Conservation (phyloP, 2,797 vertebrate genomes). For the Poeciliopsis infans region DNA sequence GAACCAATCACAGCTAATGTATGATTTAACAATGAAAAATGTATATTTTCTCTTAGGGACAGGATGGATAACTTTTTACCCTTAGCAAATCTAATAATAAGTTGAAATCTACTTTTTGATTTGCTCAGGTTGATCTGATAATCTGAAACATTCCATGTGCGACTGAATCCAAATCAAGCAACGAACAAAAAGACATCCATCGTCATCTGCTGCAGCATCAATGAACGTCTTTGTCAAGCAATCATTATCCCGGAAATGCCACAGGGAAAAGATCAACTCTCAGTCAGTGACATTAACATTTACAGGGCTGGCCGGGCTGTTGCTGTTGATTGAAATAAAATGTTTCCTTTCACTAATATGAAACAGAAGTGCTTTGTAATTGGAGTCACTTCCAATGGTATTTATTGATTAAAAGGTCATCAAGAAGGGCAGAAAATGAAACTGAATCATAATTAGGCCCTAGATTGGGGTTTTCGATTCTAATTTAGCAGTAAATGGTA, state of each 20-base stretch:
- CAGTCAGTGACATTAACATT: background rate
- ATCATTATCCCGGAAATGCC: background rate
- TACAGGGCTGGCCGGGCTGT: background rate
- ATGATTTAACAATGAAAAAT: background rate
- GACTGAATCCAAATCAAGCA: background rate
- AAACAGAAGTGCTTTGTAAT: constrained; percentile 12
- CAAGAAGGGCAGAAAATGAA: constrained; percentile 8
- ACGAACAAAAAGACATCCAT: background rate
- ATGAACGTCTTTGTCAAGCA: background rate
- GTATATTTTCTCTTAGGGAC: background rate
- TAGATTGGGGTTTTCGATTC: constrained; percentile 24
- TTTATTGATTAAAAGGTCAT: constrained; percentile 38
- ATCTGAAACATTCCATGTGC: background rate
- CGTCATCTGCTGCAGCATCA: background rate
- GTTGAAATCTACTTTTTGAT: background rate
- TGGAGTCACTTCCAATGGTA: constrained; percentile 20
- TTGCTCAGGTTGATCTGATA: background rate
- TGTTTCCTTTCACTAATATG: background rate
- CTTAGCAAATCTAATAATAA: background rate
- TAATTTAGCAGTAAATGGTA: constrained; percentile 34
- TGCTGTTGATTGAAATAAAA: constrained; percentile 6
- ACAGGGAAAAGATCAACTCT: background rate
- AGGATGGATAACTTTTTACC: background rate
- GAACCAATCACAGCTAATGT: background rate
- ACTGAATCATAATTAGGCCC: constrained; percentile 24